Percentiles rank a stretch among this genome's conserved stretches.
Conservation (phyloP, 2,113 vertebrate genomes). For the Ondatra zibethicus region DNA sequence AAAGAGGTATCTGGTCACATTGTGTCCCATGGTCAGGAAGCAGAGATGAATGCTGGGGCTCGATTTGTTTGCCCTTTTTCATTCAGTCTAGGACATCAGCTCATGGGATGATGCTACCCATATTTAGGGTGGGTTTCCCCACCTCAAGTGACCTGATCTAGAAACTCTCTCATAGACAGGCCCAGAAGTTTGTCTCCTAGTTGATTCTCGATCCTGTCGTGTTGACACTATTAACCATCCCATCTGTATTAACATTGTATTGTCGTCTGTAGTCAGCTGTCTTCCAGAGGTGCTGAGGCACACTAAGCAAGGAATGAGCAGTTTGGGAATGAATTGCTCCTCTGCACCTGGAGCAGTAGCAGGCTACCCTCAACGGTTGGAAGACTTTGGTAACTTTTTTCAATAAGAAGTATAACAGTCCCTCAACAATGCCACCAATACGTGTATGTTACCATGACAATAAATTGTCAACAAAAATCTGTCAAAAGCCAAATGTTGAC, state of each 20-base stretch:
- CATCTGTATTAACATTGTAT: neutral
- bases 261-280: neutral
- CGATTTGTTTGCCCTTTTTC: no score
- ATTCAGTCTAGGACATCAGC: neutral
- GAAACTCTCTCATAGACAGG: neutral
- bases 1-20: neutral
- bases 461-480: neutral
- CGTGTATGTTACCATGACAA: neutral
- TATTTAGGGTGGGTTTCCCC: neutral
- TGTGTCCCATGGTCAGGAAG: neutral
- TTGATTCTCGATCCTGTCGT: neutral
- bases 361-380: neutral
- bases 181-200: neutral
- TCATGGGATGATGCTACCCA: no score
- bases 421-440: neutral
- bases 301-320: neutral
- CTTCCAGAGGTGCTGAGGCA: neutral
- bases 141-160: neutral
- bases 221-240: no score
- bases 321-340: neutral
- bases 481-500: neutral
- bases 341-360: no score
- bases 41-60: neutral
- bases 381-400: neutral
- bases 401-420: neutral